Evolutionary conservation across 2,113 vertebrate genomes (phyloP).

Genomic region (Columba janthina): DNA sequence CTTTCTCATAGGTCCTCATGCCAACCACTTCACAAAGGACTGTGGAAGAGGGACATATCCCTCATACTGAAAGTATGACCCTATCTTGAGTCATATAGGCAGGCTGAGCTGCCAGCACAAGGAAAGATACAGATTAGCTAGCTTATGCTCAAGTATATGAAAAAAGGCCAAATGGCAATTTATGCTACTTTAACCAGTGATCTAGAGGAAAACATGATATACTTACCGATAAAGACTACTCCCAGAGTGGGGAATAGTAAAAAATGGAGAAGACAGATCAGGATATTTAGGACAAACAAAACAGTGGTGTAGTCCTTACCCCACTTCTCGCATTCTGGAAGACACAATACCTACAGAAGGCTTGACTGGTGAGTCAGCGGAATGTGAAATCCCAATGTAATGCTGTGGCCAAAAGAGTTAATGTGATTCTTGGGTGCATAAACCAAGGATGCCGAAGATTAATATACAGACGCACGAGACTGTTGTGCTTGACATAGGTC

Average conservation of each 20-base stretch:
- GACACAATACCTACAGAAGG: rapidly evolving
- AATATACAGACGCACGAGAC: background rate
- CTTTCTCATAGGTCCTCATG: background rate
- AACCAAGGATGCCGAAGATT: background rate
- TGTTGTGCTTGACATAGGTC: background rate
- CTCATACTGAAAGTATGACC: background rate
- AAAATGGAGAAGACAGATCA: background rate
- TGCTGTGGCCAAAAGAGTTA: background rate
- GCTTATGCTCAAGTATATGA: background rate
- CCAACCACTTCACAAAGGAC: background rate
- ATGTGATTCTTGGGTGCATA: background rate
- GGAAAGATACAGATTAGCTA: background rate
- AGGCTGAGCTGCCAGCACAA: background rate
- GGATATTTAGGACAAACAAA: background rate
- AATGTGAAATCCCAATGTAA: background rate
- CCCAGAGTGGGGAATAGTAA: background rate
- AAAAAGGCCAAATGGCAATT: background rate
- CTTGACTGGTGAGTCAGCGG: background rate
- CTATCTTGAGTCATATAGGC: background rate
- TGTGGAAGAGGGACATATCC: background rate
- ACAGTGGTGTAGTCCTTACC: background rate
- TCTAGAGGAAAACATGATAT: background rate
- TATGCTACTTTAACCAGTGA: background rate
- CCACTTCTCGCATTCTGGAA: background rate
- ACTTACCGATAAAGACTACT: background rate